A percentile compares a stretch with the other conserved stretches of the same genome.
Evolutionary conservation across 2,888 invertebrate genomes (phyloP).

Genomic region (Deilephila elpenor): DNA sequence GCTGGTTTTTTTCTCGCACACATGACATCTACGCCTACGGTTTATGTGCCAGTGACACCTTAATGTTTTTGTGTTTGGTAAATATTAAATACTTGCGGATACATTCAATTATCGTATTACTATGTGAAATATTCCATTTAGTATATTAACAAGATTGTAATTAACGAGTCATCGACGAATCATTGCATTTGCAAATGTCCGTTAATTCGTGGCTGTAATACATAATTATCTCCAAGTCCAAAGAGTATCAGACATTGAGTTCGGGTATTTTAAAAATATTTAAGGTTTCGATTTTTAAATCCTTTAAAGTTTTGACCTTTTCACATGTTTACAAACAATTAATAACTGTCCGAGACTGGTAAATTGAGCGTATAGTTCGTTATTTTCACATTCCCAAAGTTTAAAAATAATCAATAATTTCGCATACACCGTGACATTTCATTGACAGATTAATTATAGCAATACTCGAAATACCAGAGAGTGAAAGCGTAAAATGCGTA

Average conservation of each 20-base stretch:
- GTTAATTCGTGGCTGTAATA: too few species aligned
- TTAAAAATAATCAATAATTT: conserved; percentile 15
- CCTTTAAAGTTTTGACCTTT: not conserved
- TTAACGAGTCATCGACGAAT: not conserved
- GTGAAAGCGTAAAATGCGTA: conserved; percentile 19
- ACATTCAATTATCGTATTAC: not conserved
- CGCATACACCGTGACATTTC: conserved; percentile 13
- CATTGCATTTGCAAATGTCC: not conserved
- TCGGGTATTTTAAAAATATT: not conserved
- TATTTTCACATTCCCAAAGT: conserved; percentile 2
- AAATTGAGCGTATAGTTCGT: not conserved
- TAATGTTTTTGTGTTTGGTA: conserved; percentile 56
- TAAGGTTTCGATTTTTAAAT: not conserved
- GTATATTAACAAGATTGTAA: not conserved
- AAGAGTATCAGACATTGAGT: too few species aligned
- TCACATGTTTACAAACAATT: conserved; percentile 2
- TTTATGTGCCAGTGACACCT: conserved; percentile 61
- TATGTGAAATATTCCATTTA: not conserved
- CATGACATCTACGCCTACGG: conserved; percentile 52
- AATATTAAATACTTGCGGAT: conserved; percentile 20
- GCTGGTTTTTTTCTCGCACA: conserved; percentile 40
- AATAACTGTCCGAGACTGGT: not conserved
- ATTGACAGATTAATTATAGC: conserved; percentile 18
- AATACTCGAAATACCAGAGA: conserved; percentile 10
- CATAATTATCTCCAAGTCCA: too few species aligned